Evolutionary conservation across 2,113 vertebrate species (phyloP).

Genomic region (Sisor rabdophorus): DNA sequence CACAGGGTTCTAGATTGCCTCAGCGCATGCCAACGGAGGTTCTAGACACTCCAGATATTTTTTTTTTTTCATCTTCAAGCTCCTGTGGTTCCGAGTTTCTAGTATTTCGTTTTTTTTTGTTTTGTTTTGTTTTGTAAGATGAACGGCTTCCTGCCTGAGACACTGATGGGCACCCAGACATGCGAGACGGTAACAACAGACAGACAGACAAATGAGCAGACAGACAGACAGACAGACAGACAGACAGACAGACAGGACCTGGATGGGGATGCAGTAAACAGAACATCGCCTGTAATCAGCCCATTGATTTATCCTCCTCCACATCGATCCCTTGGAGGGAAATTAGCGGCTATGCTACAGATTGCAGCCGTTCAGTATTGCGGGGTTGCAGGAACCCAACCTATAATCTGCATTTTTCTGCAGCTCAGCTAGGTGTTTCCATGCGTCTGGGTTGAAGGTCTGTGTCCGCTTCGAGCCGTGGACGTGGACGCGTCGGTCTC

Average conservation of each 20-base stretch:
- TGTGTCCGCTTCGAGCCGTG: conserved; percentile 54
- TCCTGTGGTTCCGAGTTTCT: neutral
- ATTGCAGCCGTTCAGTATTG: neutral
- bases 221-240: neutral
- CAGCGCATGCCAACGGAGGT: too few relatives aligned
- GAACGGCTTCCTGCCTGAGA: too few relatives aligned
- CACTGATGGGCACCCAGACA: too few relatives aligned
- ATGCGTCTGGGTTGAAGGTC: conserved; percentile 39
- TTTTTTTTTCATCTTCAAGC: too few relatives aligned
- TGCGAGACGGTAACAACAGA: neutral
- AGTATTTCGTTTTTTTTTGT: neutral
- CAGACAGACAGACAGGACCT: conserved; percentile 1
- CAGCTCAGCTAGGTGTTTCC: conserved; percentile 21
- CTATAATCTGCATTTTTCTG: conserved; percentile 22
- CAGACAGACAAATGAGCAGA: neutral
- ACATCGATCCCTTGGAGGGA: conserved; percentile 7
- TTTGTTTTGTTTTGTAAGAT: too few relatives aligned
- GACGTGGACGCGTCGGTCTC: conserved; percentile 68
- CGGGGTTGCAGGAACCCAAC: neutral
- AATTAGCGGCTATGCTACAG: conserved; percentile 14
- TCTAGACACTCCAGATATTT: too few relatives aligned
- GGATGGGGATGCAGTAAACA: neutral
- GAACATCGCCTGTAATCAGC: conserved; percentile 7
- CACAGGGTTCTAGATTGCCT: too few relatives aligned
- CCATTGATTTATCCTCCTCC: neutral